Percentiles rank a stretch among this genome's conserved stretches.
phyloP scores from a whole-genome alignment of 2,797 vertebrate species.

The Tragopan temminckii region DNA sequence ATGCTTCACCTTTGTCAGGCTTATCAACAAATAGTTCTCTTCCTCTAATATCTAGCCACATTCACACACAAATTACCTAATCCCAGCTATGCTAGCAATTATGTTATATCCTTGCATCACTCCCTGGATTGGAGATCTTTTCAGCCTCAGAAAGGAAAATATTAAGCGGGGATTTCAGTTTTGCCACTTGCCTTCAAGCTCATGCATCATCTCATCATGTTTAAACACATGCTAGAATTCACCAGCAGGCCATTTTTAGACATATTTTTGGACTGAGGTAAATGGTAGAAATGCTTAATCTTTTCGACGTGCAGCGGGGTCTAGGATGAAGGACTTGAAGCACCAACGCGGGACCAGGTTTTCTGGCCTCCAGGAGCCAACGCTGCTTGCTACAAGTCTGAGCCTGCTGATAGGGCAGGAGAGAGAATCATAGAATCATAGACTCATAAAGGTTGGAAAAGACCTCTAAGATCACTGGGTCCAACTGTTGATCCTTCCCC shows the following conservation, averaged over 20 bases:
- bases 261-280: background rate
- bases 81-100: background rate
- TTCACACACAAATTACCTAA: background rate
- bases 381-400: background rate
- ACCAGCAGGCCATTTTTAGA: background rate
- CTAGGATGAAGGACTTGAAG: background rate
- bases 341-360: background rate
- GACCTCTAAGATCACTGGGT: too few relatives aligned
- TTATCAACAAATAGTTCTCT: background rate
- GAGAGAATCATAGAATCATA: background rate
- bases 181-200: background rate
- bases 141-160: background rate
- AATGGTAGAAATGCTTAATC: background rate
- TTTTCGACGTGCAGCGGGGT: background rate
- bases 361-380: background rate
- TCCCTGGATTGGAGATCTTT: background rate
- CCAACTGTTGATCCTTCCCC: too few relatives aligned
- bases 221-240: background rate
- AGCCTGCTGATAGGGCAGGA: background rate
- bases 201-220: accelerated
- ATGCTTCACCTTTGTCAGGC: background rate
- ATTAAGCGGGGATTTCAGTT: background rate
- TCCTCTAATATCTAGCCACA: background rate
- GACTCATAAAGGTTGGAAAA: too few relatives aligned
- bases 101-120: background rate